A percentile compares a stretch with the other conserved stretches of the same genome.
phyloP scores from a whole-genome alignment of 1,140 invertebrate genomes.

The Calosoma granatense region DNA sequence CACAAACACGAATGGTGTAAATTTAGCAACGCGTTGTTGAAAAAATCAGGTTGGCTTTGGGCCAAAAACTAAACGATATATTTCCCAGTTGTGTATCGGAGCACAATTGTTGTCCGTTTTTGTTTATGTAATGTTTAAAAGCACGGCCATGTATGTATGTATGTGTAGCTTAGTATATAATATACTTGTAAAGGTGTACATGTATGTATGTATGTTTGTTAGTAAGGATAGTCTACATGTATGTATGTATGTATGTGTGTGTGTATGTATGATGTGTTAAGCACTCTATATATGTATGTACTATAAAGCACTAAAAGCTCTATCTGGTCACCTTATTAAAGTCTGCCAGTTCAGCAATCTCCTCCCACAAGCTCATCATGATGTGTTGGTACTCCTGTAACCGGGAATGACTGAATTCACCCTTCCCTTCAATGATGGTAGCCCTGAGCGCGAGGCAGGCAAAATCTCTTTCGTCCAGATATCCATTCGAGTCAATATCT shows the following conservation, averaged over 20 bases:
- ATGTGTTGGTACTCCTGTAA: slow-evolving; percentile 69
- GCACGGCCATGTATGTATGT: background rate
- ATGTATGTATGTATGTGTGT: too few species aligned
- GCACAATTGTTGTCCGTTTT: background rate
- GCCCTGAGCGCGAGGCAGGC: slow-evolving; percentile 68
- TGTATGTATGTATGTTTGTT: background rate
- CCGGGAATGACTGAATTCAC: slow-evolving; percentile 56
- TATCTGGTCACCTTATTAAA: slow-evolving; percentile 60
- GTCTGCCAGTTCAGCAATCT: slow-evolving; percentile 71
- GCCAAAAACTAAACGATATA: too few species aligned
- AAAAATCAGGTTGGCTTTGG: too few species aligned
- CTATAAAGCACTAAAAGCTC: background rate
- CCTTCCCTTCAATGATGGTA: slow-evolving; percentile 70
- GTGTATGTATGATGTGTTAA: too few species aligned
- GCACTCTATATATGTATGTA: background rate
- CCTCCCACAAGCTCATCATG: slow-evolving; percentile 73
- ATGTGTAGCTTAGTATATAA: background rate
- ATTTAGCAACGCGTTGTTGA: too few species aligned
- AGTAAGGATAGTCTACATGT: too few species aligned
- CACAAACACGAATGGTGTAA: too few species aligned
- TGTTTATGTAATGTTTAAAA: background rate
- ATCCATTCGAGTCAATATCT: slow-evolving; percentile 79
- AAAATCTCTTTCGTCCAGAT: slow-evolving; percentile 69
- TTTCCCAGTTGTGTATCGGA: too few species aligned
- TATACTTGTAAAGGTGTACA: too few species aligned